These are phyloP conservation scores for Galbula dea DNA, from an alignment of 2,113 vertebrate species.

Conservation along the genomic window DNA sequence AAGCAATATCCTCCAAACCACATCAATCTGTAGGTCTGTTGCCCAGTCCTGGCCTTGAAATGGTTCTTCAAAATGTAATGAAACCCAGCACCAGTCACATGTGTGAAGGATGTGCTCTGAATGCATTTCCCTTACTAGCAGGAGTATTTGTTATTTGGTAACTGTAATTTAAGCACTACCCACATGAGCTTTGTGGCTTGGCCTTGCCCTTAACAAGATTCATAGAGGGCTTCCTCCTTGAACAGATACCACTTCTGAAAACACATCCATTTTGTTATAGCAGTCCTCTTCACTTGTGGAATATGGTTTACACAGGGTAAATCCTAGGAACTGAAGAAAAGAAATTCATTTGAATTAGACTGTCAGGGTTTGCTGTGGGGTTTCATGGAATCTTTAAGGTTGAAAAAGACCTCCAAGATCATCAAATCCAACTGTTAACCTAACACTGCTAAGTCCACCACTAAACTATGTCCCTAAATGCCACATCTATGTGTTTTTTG, in stretches of 20 bases:
- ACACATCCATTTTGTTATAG: background rate
- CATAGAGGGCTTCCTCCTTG: background rate
- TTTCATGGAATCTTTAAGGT: background rate
- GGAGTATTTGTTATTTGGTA: background rate
- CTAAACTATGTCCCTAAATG: too few relatives aligned
- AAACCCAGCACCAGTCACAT: background rate
- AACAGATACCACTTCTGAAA: background rate
- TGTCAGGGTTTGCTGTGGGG: background rate
- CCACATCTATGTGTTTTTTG: too few relatives aligned
- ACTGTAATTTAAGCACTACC: background rate
- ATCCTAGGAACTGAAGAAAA: background rate
- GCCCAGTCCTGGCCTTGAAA: background rate
- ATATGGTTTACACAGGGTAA: background rate
- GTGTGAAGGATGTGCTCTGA: background rate
- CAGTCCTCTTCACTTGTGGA: background rate
- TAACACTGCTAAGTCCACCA: too few relatives aligned
- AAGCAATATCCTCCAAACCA: background rate
- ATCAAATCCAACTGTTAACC: too few relatives aligned
- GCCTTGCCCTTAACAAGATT: background rate
- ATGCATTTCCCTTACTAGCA: background rate
- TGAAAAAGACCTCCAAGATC: too few relatives aligned
- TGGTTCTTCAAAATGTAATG: background rate
- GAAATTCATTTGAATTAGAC: background rate
- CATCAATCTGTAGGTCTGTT: background rate
- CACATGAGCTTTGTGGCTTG: background rate